Base-by-base conservation (phyloP, 1,140 invertebrate species). In the Glossosoma conforme region DNA sequence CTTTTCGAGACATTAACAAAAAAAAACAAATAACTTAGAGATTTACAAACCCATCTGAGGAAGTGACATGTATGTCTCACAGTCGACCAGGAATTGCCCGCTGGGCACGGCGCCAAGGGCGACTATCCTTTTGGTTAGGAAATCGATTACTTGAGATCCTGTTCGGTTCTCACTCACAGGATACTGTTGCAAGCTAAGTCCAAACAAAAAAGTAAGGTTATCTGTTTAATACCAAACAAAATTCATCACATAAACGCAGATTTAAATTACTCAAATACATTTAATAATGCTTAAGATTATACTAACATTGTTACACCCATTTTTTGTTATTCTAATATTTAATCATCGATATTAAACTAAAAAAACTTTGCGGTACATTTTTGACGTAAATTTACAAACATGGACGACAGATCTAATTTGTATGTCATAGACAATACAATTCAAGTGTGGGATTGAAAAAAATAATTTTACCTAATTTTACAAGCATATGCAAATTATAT, bases 1-100 rank as follows among this genome's bases (percentile, higher is more conserved):
- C n/a, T n/a, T n/a, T n/a, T n/a, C n/a, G 4, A 35, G 5, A 35
- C 33, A 35, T 13, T 35, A 35, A 35, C 13, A 35, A 35, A 35
- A 8, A 35, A 40, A 40, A 40, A 17, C n/a, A n/a, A 37, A 11
- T 5, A 10, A 10, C 15, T 20, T 38, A 20, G 15, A 46, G 14
- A 14, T 19, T 61, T 35, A 69, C 69, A 72, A 58, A 82, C 84
- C 83, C 59, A 85, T 72, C 59, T 82, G 81, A 9, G 84, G 83
- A 49, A 85, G 81, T 17, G 89, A 91, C 40, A 85, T 84, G 61
- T 90, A 97, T 10, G 91, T 93, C 67, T 98, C 94, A 65, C 94
- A 97, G 62, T 98, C 93, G 0, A 98, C 91, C 35, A 89, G 69
- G 70, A 95, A 97, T 60, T 90, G 89, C 1, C 93, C 93, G 59